phyloP scores from a whole-genome alignment of 64 coral and sea anemone genomes.

The Stichodactyla helianthus region DNA sequence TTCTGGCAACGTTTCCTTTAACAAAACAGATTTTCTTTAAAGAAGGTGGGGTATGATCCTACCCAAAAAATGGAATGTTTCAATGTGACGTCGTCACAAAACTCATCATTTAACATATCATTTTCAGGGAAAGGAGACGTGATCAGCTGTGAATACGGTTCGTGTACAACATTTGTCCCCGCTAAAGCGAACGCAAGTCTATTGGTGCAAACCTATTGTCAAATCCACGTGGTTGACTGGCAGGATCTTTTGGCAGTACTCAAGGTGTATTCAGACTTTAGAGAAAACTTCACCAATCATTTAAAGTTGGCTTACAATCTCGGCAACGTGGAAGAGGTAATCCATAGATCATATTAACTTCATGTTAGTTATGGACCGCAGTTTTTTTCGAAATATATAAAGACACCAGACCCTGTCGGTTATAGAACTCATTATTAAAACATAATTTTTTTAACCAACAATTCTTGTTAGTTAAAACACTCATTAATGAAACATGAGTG shows the following conservation, averaged over 20 bases:
- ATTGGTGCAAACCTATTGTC: conserved; percentile 39
- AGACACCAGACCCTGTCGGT: too few relatives aligned
- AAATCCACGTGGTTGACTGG: conserved; percentile 84
- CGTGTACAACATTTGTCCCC: not conserved
- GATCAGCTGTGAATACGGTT: conserved; percentile 70
- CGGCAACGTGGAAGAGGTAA: conserved; percentile 13
- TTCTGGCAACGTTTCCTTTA: too few relatives aligned
- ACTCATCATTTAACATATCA: not conserved
- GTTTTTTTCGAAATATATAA: too few relatives aligned
- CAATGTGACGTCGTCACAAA: not conserved
- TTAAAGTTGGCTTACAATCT: conserved; percentile 58
- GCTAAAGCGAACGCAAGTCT: conserved; percentile 67
- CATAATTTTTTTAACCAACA: too few relatives aligned
- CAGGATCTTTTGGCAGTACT: conserved; percentile 69
- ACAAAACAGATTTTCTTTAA: too few relatives aligned
- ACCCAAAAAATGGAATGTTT: too few relatives aligned
- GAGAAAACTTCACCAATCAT: conserved; percentile 66
- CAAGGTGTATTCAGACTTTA: conserved; percentile 64
- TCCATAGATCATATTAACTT: too few relatives aligned
- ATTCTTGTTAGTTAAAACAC: too few relatives aligned
- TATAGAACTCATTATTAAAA: too few relatives aligned
- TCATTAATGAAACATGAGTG: too few relatives aligned
- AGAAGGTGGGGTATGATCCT: too few relatives aligned
- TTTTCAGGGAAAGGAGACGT: conserved; percentile 77
- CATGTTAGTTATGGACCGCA: too few relatives aligned